Evolutionary conservation across 1,140 invertebrate genomes (phyloP).

Genomic region (Nephila pilipes): DNA sequence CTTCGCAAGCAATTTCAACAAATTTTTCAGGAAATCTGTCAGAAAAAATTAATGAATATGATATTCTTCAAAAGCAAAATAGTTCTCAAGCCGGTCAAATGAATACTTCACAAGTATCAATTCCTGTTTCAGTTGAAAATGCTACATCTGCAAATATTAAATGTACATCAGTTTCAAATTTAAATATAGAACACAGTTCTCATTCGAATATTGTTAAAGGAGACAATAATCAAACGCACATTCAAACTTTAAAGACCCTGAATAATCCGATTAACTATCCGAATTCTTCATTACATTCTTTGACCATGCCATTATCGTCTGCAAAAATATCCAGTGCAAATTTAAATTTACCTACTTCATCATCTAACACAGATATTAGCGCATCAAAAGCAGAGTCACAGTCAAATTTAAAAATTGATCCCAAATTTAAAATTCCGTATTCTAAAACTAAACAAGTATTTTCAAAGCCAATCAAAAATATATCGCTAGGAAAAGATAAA

Average conservation of each 20-base stretch:
- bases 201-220: not conserved
- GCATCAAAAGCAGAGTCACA: not conserved
- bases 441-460: not conserved
- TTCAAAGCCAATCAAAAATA: constrained; percentile 38
- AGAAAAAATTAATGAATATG: not conserved
- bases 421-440: not conserved
- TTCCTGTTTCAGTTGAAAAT: not conserved
- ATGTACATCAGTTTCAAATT: not conserved
- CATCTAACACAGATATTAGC: not conserved
- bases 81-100: not conserved
- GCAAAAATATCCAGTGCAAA: not conserved
- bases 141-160: not conserved
- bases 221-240: not conserved
- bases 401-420: not conserved
- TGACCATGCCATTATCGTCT: not conserved
- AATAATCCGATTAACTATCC: not conserved
- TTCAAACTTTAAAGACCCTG: not conserved
- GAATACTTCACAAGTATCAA: not conserved
- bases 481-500: constrained; percentile 44
- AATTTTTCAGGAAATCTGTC: not conserved
- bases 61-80: not conserved
- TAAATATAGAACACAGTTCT: not conserved
- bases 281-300: not conserved
- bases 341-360: not conserved
- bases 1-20: not conserved